Evolutionary conservation across 2,797 vertebrate genomes (phyloP).

Genomic region (Coranthus polyacanthus): DNA sequence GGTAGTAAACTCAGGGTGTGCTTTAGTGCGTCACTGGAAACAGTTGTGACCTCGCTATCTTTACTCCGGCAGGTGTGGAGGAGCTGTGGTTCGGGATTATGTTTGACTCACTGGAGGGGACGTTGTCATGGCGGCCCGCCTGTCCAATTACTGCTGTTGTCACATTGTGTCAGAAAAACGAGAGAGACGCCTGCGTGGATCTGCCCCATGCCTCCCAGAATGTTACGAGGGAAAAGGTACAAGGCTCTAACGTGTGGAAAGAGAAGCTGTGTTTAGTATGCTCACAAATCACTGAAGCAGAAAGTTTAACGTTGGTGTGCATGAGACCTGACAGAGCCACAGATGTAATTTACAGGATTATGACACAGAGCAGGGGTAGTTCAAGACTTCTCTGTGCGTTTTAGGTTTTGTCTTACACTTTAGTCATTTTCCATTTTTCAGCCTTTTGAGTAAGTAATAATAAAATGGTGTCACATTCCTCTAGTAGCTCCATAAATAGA

Average conservation of each 20-base stretch:
- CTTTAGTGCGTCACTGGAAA: background rate
- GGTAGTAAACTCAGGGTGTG: fast-evolving
- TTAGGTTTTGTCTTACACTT: background rate
- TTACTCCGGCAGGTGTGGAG: slow-evolving; percentile 65
- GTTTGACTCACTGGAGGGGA: slow-evolving; percentile 74
- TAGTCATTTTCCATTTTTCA: background rate
- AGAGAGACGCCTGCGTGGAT: slow-evolving; percentile 60
- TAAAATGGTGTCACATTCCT: too few species aligned
- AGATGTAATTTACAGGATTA: background rate
- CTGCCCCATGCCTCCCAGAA: slow-evolving; percentile 66
- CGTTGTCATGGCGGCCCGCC: slow-evolving; percentile 76
- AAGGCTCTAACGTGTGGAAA: background rate
- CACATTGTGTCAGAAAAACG: slow-evolving; percentile 69
- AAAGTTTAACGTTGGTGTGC: background rate
- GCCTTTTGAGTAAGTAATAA: background rate
- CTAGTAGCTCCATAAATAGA: background rate
- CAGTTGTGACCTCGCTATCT: background rate
- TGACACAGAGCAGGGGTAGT: background rate
- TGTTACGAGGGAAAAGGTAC: slow-evolving; percentile 74
- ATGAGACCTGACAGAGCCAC: background rate
- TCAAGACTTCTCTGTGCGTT: too few species aligned
- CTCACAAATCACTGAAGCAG: background rate
- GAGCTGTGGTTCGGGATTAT: slow-evolving; percentile 83
- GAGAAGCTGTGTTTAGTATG: background rate
- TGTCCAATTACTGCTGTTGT: slow-evolving; percentile 70